Evolutionary conservation across 2,888 invertebrate genomes (phyloP).

Genomic region (Chloromyia formosa): DNA sequence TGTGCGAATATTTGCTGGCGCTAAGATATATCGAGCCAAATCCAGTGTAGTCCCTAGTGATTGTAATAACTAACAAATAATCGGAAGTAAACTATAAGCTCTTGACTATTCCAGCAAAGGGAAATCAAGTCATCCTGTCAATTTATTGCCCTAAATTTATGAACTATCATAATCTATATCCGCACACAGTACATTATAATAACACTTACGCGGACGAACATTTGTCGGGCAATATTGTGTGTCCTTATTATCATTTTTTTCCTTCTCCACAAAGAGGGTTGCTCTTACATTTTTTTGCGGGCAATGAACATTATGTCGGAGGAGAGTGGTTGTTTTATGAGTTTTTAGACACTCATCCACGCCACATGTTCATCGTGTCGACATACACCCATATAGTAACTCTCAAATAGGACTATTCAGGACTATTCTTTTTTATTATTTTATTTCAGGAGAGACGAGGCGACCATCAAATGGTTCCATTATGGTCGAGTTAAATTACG

Average conservation of each 20-base stretch:
- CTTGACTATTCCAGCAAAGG: too few species aligned
- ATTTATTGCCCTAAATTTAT: too few species aligned
- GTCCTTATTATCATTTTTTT: conserved; percentile 20
- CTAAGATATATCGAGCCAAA: too few species aligned
- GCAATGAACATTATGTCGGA: conserved; percentile 39
- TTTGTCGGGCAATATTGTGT: too few species aligned
- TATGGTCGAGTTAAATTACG: conserved; percentile 55
- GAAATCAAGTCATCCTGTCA: too few species aligned
- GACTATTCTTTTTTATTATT: conserved; percentile 38
- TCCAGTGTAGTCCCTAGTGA: too few species aligned
- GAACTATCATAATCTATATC: too few species aligned
- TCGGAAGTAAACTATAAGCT: too few species aligned
- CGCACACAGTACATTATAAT: too few species aligned
- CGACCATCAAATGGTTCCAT: conserved; percentile 52
- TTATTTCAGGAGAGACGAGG: conserved; percentile 12
- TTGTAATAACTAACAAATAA: too few species aligned
- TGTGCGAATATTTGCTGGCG: too few species aligned
- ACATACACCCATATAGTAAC: background rate
- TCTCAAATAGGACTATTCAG: conserved; percentile 6
- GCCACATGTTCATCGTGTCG: conserved; percentile 17
- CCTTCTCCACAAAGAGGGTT: conserved; percentile 8
- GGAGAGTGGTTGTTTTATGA: conserved; percentile 49
- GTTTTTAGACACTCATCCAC: conserved; percentile 38
- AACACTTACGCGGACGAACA: too few species aligned
- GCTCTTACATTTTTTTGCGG: conserved; percentile 43